phyloP scores from a whole-genome alignment of 2,113 vertebrate species.

The Gila orcuttii region DNA sequence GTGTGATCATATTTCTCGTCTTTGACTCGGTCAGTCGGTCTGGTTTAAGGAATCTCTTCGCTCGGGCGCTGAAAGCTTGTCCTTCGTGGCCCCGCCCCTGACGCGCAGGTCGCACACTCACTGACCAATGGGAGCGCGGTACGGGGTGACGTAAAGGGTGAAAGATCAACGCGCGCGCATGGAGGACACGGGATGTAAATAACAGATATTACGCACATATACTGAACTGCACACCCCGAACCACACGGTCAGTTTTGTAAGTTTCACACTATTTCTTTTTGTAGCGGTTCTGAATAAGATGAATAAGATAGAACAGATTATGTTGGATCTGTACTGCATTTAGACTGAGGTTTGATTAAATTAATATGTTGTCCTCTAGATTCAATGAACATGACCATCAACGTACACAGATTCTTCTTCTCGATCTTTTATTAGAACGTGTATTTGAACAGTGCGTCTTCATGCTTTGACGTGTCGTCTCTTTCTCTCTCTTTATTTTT shows the following conservation, averaged over 20 bases:
- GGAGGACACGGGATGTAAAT: conserved; percentile 38
- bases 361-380: background rate
- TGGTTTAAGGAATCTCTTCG: background rate
- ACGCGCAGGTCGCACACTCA: background rate
- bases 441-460: background rate
- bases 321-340: background rate
- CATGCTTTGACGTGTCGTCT: background rate
- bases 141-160: conserved; percentile 35
- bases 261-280: too few species aligned
- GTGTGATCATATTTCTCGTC: background rate
- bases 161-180: conserved; percentile 48
- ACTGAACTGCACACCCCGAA: background rate
- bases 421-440: background rate
- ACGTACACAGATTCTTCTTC: background rate
- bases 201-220: background rate
- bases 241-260: background rate
- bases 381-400: background rate
- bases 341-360: background rate
- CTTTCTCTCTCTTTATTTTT: background rate
- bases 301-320: background rate
- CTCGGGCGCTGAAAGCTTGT: background rate
- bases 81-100: background rate
- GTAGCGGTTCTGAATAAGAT: background rate
- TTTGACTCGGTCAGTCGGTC: background rate
- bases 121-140: conserved; percentile 60